A percentile compares a stretch with the other conserved stretches of the same genome.
Evolutionary conservation across 1,140 invertebrate species (phyloP).

Genomic region (Ostrea edulis): DNA sequence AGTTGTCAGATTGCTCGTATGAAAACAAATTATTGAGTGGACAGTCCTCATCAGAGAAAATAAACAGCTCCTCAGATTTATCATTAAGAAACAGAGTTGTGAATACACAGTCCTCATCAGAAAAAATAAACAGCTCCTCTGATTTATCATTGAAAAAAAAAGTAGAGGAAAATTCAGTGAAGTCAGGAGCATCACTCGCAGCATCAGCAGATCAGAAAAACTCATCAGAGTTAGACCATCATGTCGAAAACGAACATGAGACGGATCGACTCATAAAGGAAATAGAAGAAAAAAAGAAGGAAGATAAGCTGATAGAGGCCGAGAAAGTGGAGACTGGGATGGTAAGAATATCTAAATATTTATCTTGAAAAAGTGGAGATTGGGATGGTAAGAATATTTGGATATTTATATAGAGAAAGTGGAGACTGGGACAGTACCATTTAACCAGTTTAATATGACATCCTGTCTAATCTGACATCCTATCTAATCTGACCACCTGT

Average conservation of each 20-base stretch:
- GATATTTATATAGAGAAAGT: too few species aligned
- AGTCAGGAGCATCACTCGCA: too few species aligned
- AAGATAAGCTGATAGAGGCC: conserved; percentile 72
- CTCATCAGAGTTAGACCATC: conserved; percentile 40
- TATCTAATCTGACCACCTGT: too few species aligned
- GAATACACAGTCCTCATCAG: not conserved
- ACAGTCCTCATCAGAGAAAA: not conserved
- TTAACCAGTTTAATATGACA: too few species aligned
- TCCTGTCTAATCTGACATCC: too few species aligned
- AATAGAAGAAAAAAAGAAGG: conserved; percentile 63
- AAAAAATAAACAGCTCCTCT: not conserved
- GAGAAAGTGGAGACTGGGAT: conserved; percentile 71
- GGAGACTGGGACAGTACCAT: too few species aligned
- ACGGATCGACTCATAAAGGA: conserved; percentile 46
- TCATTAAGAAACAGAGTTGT: not conserved
- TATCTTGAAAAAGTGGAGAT: not conserved
- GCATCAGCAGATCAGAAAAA: not conserved
- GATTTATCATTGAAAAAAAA: not conserved
- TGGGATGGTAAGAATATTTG: too few species aligned
- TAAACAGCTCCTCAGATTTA: not conserved
- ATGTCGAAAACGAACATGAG: conserved; percentile 28
- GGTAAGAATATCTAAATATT: conserved; percentile 56
- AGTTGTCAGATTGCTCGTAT: too few species aligned
- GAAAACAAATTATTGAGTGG: too few species aligned
- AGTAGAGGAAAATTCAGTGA: not conserved